Evolutionary conservation across 30 jellyfish, hydroid and myxozoan species (phyloP).

Genomic region (Aurelia sp.): DNA sequence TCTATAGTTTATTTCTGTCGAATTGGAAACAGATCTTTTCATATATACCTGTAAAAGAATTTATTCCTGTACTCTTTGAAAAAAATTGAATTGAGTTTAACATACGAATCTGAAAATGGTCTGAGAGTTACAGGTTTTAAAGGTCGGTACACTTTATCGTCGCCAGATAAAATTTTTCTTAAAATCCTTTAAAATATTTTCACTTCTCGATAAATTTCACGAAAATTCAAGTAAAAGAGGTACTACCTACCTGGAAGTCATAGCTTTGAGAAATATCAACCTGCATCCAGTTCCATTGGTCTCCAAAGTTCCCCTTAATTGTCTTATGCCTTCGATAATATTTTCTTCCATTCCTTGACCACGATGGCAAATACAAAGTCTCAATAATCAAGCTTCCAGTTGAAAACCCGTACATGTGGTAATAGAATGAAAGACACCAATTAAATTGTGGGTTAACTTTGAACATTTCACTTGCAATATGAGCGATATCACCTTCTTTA

Average conservation of each 20-base stretch:
- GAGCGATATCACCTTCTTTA: constrained; percentile 76
- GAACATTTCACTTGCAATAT: constrained; percentile 84
- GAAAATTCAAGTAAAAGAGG: too few relatives aligned
- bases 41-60: too few relatives aligned
- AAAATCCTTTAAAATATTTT: too few relatives aligned
- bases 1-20: too few relatives aligned
- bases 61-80: too few relatives aligned
- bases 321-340: constrained; percentile 68
- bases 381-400: constrained; percentile 76
- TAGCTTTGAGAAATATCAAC: constrained; percentile 80
- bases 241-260: constrained; percentile 80
- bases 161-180: too few relatives aligned
- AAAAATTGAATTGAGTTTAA: too few relatives aligned
- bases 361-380: constrained; percentile 76
- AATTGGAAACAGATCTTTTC: too few relatives aligned
- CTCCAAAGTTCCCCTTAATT: constrained; percentile 75
- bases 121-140: too few relatives aligned
- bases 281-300: constrained; percentile 81
- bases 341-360: constrained; percentile 63
- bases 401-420: constrained; percentile 88
- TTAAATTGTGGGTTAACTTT: constrained; percentile 89
- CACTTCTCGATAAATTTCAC: too few relatives aligned
- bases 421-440: constrained; percentile 96
- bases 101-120: too few relatives aligned
- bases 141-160: too few relatives aligned